phyloP scores from a whole-genome alignment of 2,113 vertebrate species.

The Paraplagusia blochii region DNA sequence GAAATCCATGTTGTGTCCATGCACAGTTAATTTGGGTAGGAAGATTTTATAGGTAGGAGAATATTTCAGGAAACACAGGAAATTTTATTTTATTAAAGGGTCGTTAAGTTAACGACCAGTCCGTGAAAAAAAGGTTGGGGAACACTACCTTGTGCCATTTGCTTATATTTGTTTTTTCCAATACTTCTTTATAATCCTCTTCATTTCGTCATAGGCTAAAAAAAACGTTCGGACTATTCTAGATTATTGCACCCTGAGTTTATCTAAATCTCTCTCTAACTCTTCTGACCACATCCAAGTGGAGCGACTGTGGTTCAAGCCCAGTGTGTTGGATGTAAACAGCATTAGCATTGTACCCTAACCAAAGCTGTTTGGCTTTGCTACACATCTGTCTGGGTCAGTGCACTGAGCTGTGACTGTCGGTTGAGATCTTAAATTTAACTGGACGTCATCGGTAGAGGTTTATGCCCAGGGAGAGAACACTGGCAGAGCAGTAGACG shows the following conservation, averaged over 20 bases:
- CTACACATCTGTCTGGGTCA: slow-evolving; percentile 57
- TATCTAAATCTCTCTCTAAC: slow-evolving; percentile 18
- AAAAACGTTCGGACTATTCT: not conserved
- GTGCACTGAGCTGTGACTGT: slow-evolving; percentile 33
- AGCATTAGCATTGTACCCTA: slow-evolving; percentile 57
- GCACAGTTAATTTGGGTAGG: too few relatives aligned
- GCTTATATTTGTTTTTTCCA: not conserved
- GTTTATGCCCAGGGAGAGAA: slow-evolving; percentile 16
- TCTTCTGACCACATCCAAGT: slow-evolving; percentile 34
- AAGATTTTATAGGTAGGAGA: too few relatives aligned
- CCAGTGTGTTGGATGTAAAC: slow-evolving; percentile 61
- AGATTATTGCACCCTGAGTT: slow-evolving; percentile 17
- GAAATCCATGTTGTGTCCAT: too few relatives aligned
- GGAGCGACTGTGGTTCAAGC: slow-evolving; percentile 22
- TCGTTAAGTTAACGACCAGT: too few relatives aligned
- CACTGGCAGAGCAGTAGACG: not conserved
- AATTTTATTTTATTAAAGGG: too few relatives aligned
- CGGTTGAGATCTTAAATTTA: slow-evolving; percentile 25
- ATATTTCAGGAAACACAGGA: too few relatives aligned
- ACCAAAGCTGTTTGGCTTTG: slow-evolving; percentile 58
- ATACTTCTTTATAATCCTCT: slow-evolving; percentile 8
- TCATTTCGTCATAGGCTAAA: slow-evolving; percentile 15
- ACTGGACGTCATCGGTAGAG: not conserved
- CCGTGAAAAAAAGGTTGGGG: too few relatives aligned
- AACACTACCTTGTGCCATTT: too few relatives aligned